These are phyloP conservation scores for Alcedo quadribrachys DNA, from an alignment of 2,797 vertebrate genomes.

Conservation along the genomic window DNA sequence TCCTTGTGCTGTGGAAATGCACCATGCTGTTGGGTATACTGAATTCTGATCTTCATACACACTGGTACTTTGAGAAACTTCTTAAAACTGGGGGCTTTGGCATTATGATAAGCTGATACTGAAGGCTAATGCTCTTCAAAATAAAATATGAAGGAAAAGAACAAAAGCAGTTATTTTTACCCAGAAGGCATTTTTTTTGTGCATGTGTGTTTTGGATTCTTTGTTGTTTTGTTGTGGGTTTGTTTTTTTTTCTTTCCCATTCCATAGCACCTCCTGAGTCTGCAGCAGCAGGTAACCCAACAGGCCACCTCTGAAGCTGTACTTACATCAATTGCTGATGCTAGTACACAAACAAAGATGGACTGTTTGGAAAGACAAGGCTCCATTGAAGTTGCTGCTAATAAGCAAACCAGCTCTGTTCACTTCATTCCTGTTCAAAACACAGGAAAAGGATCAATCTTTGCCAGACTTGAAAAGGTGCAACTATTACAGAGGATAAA, in stretches of 20 bases:
- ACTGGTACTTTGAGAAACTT: not conserved
- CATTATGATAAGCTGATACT: not conserved
- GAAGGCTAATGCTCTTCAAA: not conserved
- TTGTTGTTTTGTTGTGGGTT: not conserved
- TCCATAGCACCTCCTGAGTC: not conserved
- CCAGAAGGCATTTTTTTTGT: not conserved
- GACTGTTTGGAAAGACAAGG: conserved; percentile 68
- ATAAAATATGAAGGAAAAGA: not conserved
- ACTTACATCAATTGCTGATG: not conserved
- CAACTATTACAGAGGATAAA: conserved; percentile 24
- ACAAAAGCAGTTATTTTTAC: not conserved
- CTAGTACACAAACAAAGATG: conserved; percentile 53
- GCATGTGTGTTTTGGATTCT: not conserved
- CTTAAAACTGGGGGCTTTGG: not conserved
- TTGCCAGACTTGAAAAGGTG: conserved; percentile 55
- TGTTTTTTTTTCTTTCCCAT: not conserved
- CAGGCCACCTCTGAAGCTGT: conserved; percentile 35
- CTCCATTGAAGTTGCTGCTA: conserved; percentile 62
- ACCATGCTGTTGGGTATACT: not conserved
- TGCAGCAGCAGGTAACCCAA: conserved; percentile 49
- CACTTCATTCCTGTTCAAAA: conserved; percentile 28
- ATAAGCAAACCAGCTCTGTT: conserved; percentile 46
- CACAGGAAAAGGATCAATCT: conserved; percentile 25
- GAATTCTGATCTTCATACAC: not conserved
- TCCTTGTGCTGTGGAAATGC: not conserved